These are phyloP conservation scores for Spea bombifrons DNA, from an alignment of 2,113 vertebrate species.

Conservation along the genomic window DNA sequence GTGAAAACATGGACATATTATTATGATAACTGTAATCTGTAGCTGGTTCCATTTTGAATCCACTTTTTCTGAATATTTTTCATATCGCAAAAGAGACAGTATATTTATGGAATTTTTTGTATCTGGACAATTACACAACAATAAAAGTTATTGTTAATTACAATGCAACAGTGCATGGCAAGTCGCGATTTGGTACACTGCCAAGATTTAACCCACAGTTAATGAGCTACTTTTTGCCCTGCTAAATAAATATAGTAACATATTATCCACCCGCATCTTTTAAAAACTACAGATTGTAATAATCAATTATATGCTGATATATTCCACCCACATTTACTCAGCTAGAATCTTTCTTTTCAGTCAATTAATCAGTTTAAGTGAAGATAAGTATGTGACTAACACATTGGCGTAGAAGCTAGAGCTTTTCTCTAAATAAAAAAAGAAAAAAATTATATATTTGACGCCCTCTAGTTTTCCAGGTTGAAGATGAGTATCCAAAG, in stretches of 20 bases:
- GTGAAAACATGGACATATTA: too few species aligned
- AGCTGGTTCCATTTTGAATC: too few species aligned
- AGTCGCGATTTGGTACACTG: neutral
- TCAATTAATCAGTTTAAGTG: neutral
- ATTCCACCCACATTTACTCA: conserved; percentile 1
- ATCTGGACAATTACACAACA: neutral
- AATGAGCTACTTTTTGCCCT: neutral
- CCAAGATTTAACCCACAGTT: neutral
- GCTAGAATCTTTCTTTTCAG: neutral
- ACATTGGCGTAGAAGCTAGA: neutral
- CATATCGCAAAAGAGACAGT: too few species aligned
- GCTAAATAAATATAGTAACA: neutral
- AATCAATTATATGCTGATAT: neutral
- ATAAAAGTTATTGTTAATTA: neutral
- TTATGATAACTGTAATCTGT: too few species aligned
- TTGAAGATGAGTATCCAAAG: neutral
- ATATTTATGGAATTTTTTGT: too few species aligned
- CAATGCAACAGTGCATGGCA: neutral
- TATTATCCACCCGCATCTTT: neutral
- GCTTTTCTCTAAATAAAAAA: conserved; percentile 2
- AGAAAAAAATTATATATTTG: neutral
- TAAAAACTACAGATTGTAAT: neutral
- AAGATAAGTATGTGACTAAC: neutral
- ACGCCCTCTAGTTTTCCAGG: neutral
- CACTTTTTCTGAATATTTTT: too few species aligned